Evolutionary conservation across 2,113 vertebrate species (phyloP).

Genomic region (Saimiri boliviensis): DNA sequence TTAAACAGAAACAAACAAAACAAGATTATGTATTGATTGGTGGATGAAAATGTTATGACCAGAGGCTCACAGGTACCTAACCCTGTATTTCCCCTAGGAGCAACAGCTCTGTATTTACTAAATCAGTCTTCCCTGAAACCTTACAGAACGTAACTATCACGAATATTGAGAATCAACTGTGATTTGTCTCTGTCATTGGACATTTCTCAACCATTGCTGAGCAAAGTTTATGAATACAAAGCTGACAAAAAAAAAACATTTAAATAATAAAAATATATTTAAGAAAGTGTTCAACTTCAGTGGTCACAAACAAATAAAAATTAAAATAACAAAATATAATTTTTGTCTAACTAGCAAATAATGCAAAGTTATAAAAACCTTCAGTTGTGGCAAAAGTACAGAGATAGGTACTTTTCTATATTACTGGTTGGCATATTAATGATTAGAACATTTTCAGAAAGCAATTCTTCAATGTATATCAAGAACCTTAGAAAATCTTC

Average conservation of each 20-base stretch:
- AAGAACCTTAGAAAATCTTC: neutral
- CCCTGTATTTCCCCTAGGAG: neutral
- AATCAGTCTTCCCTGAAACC: neutral
- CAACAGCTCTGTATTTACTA: neutral
- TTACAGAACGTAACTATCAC: neutral
- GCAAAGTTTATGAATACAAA: conserved; percentile 34
- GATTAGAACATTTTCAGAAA: neutral
- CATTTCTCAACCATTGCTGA: neutral
- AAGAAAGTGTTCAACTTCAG: neutral
- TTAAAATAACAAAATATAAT: neutral
- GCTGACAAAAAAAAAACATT: neutral
- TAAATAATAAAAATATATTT: neutral
- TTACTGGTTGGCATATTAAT: neutral
- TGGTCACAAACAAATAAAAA: neutral
- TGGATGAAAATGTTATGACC: neutral
- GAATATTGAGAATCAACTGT: neutral
- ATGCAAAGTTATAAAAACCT: conserved; percentile 1
- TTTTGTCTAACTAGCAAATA: conserved; percentile 8
- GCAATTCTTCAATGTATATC: neutral
- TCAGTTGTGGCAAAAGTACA: neutral
- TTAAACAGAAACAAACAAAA: neutral
- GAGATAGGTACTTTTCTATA: neutral
- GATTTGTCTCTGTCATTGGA: neutral
- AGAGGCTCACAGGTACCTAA: neutral
- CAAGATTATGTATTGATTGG: neutral